These are phyloP conservation scores for Oryzias dopingdopingensis DNA, from an alignment of 2,797 vertebrate genomes.

Conservation along the genomic window DNA sequence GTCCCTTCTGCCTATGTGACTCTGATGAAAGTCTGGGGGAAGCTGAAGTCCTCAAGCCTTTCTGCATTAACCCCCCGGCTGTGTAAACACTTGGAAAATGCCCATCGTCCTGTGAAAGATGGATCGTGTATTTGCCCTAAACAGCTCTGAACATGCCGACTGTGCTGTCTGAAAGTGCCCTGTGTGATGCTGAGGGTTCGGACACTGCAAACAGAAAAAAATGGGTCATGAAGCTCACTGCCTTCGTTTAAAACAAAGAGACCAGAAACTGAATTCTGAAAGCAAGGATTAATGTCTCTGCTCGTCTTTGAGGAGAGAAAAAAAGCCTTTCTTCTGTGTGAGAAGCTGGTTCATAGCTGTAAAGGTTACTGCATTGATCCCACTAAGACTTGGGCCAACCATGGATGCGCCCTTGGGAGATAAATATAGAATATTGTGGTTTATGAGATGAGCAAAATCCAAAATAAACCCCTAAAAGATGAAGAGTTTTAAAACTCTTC, in stretches of 20 bases:
- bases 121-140: slow-evolving; percentile 30
- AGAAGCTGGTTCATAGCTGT: slow-evolving; percentile 17
- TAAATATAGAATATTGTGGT: background rate
- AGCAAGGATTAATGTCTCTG: slow-evolving; percentile 35
- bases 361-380: slow-evolving; percentile 9
- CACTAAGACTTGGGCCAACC: background rate
- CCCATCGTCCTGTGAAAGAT: slow-evolving; percentile 25
- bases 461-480: background rate
- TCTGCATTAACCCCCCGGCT: slow-evolving; percentile 17
- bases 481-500: slow-evolving; percentile 11
- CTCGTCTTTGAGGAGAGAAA: slow-evolving; percentile 24
- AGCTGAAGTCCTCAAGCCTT: slow-evolving; percentile 43
- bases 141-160: slow-evolving; percentile 18
- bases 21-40: slow-evolving; percentile 51
- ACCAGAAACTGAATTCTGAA: slow-evolving; percentile 24
- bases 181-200: slow-evolving; percentile 6
- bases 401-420: slow-evolving; percentile 6
- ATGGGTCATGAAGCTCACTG: slow-evolving; percentile 14
- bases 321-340: slow-evolving; percentile 18
- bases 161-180: slow-evolving; percentile 9
- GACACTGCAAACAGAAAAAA: slow-evolving; percentile 17
- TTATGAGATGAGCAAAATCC: background rate
- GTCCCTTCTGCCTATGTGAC: slow-evolving; percentile 54
- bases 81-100: slow-evolving; percentile 31
- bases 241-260: slow-evolving; percentile 34